Base-by-base conservation (phyloP, 2,888 invertebrate species). In the Malachius bipustulatus region DNA sequence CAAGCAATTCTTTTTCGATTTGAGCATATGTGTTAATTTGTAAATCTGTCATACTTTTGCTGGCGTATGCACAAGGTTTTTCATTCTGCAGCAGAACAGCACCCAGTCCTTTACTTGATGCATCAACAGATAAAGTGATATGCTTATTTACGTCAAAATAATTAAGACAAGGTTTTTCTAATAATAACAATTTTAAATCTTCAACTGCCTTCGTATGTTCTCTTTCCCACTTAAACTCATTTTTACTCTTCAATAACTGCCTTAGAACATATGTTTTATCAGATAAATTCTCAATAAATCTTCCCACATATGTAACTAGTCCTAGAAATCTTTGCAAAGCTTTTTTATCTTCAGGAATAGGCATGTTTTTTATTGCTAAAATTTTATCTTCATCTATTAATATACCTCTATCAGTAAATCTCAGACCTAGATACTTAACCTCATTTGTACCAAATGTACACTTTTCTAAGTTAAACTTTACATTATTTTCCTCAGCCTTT, bases 341-440 rank as follows among this genome's bases (percentile, higher is more conserved):
- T 30, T 40, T 39, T 33, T 37, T 39, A 37, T 33, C 19, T 35
- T 30, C 26, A 2, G 41, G 45, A 14, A 16, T 11, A 11, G 28
- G 30, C 48, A 31, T 30, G 31, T 41, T 26, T 34, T 30, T 26
- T 14, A 36, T 38, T 2, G 36, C 38, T 30, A 41, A 30, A 4
- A 44, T 16, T 40, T 34, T 42, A 12, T 34, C 15, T n/a, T 34
- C 9, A 15, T 40, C 37, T n/a, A 26, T 8, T n/a, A 10, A n/a
- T 6, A 46, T 31, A 8, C 44, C 46, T 15, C 41, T 16, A 13
- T 40, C 34, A 15, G 36, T 38, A 13, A 48, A 32, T 19, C 33
- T 40, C 24, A 42, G 42, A 6, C 48, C 50, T 27, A 51, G 26
- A 34, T 26, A 44, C 16, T 37, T 42, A 14, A 45, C 35, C 32